These are phyloP conservation scores for Saguinus midas DNA, from an alignment of 2,113 vertebrate genomes.

Conservation along the genomic window DNA sequence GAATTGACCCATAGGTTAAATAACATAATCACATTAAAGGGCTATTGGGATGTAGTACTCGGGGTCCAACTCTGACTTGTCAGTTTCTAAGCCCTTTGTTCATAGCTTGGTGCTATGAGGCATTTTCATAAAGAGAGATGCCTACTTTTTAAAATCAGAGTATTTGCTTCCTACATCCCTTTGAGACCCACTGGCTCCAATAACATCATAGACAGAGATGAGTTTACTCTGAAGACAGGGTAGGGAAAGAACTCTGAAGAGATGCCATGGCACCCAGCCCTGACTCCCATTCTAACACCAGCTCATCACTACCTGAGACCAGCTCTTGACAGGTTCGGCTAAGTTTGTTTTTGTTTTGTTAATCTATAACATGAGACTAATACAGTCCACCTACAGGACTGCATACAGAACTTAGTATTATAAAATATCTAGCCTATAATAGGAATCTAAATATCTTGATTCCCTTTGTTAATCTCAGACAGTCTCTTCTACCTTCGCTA, in stretches of 20 bases:
- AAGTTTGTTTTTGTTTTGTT: not conserved
- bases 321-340: not conserved
- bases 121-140: not conserved
- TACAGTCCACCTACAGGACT: not conserved
- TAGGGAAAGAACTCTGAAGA: no score
- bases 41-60: not conserved
- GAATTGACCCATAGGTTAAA: not conserved
- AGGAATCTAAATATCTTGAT: not conserved
- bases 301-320: not conserved
- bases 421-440: not conserved
- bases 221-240: no score
- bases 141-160: not conserved
- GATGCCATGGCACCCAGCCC: not conserved
- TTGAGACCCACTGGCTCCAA: not conserved
- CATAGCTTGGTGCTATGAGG: not conserved
- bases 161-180: no score
- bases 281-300: not conserved
- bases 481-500: not conserved
- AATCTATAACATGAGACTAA: not conserved
- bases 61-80: not conserved
- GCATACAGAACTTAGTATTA: not conserved
- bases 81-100: not conserved
- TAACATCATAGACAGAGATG: not conserved
- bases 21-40: not conserved
- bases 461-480: not conserved